These are phyloP conservation scores for Cheilosia grossa DNA, from an alignment of 2,888 invertebrate species.

Conservation along the genomic window DNA sequence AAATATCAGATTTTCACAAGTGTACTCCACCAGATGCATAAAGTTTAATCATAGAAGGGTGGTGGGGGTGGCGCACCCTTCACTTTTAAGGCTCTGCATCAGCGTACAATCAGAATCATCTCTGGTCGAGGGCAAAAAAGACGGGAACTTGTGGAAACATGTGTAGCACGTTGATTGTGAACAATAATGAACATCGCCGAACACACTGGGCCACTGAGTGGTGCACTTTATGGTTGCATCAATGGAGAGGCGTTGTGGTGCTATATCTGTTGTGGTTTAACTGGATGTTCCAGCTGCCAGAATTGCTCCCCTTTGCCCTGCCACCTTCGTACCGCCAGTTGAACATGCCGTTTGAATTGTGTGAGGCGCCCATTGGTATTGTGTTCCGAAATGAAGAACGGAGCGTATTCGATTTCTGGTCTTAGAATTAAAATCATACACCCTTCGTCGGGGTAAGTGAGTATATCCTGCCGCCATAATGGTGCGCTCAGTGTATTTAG, in stretches of 20 bases:
- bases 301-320: neutral
- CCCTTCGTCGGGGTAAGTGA: neutral
- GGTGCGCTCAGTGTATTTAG: neutral
- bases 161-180: slow-evolving; percentile 60
- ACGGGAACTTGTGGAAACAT: slow-evolving; percentile 60
- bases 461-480: neutral
- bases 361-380: slow-evolving; percentile 30
- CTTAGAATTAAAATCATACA: slow-evolving; percentile 49
- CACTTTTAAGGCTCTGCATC: slow-evolving; percentile 18
- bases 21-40: slow-evolving; percentile 57
- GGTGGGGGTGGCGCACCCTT: neutral
- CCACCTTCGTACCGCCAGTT: neutral
- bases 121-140: slow-evolving; percentile 7
- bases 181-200: slow-evolving; percentile 63
- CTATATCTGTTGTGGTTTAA: neutral
- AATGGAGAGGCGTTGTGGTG: neutral
- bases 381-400: slow-evolving; percentile 30
- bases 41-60: slow-evolving; percentile 58
- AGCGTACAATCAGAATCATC: slow-evolving; percentile 21
- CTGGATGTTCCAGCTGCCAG: slow-evolving; percentile 18
- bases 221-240: slow-evolving; percentile 30
- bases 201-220: slow-evolving; percentile 18
- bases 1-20: slow-evolving; percentile 63
- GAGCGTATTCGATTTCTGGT: slow-evolving; percentile 40
- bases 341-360: slow-evolving; percentile 48